Conservation (phyloP, 2,888 invertebrate genomes). For the Patella caerulea region DNA sequence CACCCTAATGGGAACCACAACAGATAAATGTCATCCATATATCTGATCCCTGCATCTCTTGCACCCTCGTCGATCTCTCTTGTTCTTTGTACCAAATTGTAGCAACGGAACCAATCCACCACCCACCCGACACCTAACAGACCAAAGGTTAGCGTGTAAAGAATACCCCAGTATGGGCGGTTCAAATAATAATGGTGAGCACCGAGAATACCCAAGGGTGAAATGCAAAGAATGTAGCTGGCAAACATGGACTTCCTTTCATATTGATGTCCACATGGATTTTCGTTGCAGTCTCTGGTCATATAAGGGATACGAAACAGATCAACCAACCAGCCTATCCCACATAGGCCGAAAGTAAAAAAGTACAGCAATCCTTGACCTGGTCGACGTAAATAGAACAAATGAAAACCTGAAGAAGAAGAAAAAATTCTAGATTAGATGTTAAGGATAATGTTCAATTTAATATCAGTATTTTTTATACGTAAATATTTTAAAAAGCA, state of each 20-base stretch:
- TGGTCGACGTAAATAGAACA: constrained; percentile 39
- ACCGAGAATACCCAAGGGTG: constrained; percentile 34
- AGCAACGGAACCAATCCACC: constrained; percentile 54
- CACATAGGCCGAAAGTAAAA: constrained; percentile 35
- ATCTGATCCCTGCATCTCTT: constrained; percentile 27
- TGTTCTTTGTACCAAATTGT: constrained; percentile 44
- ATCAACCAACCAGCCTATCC: constrained; percentile 42
- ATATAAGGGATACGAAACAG: constrained; percentile 33
- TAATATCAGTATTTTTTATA: too few species aligned
- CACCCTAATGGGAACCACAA: constrained; percentile 51
- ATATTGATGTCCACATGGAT: neutral
- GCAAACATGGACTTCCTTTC: constrained; percentile 15
- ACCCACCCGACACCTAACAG: constrained; percentile 48
- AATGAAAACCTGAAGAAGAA: constrained; percentile 33
- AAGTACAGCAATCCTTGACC: constrained; percentile 34
- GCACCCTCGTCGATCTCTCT: constrained; percentile 32
- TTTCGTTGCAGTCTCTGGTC: constrained; percentile 33
- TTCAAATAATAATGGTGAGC: constrained; percentile 38
- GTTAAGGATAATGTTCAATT: neutral
- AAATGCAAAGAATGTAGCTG: constrained; percentile 25
- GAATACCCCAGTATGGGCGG: constrained; percentile 31
- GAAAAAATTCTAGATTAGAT: neutral
- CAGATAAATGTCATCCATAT: constrained; percentile 50
- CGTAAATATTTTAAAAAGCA: too few species aligned
- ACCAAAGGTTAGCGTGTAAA: constrained; percentile 30